Conservation (phyloP, 2,888 invertebrate species). For the Meganola albula region DNA sequence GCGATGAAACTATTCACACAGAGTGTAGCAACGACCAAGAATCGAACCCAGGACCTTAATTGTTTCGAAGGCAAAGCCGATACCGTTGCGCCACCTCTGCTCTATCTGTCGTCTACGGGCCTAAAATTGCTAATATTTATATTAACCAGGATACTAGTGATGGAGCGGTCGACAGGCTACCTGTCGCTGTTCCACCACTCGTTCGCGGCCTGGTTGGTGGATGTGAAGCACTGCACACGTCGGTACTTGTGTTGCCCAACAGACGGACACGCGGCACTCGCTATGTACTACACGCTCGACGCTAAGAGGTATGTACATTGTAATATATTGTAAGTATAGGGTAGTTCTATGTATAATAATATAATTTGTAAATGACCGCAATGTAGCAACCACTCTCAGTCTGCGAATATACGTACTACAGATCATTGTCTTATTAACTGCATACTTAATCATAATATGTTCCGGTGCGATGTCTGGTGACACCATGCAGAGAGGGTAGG, state of each 20-base stretch:
- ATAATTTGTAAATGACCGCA: neutral
- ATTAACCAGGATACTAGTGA: slow-evolving; percentile 57
- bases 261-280: slow-evolving; percentile 92
- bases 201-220: slow-evolving; percentile 95
- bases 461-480: too few relatives aligned
- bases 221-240: slow-evolving; percentile 98
- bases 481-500: too few relatives aligned
- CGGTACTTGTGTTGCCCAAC: slow-evolving; percentile 92
- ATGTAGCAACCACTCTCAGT: too few relatives aligned
- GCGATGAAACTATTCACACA: too few relatives aligned
- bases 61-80: too few relatives aligned
- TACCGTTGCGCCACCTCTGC: too few relatives aligned
- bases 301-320: slow-evolving; percentile 76
- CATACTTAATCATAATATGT: too few relatives aligned
- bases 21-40: too few relatives aligned
- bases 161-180: slow-evolving; percentile 79
- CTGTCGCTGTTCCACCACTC: slow-evolving; percentile 93
- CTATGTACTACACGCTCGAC: slow-evolving; percentile 87
- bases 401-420: too few relatives aligned
- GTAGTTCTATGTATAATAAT: neutral
- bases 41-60: too few relatives aligned
- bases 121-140: neutral
- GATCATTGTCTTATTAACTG: too few relatives aligned
- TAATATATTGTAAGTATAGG: too few relatives aligned
- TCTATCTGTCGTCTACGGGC: neutral